A percentile compares a stretch with the other conserved stretches of the same genome.
These are phyloP conservation scores for Novumbra hubbsi DNA, from an alignment of 2,797 vertebrate genomes.

Conservation along the genomic window DNA sequence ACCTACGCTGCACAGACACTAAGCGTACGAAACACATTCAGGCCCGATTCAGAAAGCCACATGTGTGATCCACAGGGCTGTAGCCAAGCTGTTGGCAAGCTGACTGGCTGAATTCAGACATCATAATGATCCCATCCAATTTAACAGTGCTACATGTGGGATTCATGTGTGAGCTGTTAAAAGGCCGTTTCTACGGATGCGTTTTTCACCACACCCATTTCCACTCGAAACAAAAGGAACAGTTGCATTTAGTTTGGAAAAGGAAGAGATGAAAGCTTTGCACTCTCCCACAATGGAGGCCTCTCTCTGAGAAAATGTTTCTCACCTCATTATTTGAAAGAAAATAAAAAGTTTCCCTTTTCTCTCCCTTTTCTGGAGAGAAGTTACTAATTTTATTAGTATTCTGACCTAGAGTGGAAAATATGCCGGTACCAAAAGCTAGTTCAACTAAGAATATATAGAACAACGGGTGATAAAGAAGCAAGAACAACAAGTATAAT, in stretches of 20 bases:
- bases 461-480: constrained; percentile 36
- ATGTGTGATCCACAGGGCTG: constrained; percentile 60
- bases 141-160: constrained; percentile 66
- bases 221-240: constrained; percentile 32
- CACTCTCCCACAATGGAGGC: constrained; percentile 23
- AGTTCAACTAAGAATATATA: constrained; percentile 40
- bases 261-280: constrained; percentile 37
- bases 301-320: constrained; percentile 42
- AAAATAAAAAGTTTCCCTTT: constrained; percentile 25
- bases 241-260: constrained; percentile 26
- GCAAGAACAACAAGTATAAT: neutral
- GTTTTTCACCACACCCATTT: constrained; percentile 44
- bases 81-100: constrained; percentile 70
- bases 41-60: constrained; percentile 60
- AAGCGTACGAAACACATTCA: constrained; percentile 58
- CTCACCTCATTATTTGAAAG: constrained; percentile 46
- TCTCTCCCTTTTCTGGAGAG: constrained; percentile 33
- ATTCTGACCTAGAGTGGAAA: constrained; percentile 58
- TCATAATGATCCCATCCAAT: constrained; percentile 67
- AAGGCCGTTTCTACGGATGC: constrained; percentile 62
- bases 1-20: constrained; percentile 62
- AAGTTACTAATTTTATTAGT: constrained; percentile 51
- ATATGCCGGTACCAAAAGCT: constrained; percentile 46
- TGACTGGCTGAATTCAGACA: constrained; percentile 68
- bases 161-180: constrained; percentile 67